Evolutionary conservation across 2,888 invertebrate species (phyloP), one percentile per base, ranked within the genome.

Genomic region (Lithosia quadra): DNA sequence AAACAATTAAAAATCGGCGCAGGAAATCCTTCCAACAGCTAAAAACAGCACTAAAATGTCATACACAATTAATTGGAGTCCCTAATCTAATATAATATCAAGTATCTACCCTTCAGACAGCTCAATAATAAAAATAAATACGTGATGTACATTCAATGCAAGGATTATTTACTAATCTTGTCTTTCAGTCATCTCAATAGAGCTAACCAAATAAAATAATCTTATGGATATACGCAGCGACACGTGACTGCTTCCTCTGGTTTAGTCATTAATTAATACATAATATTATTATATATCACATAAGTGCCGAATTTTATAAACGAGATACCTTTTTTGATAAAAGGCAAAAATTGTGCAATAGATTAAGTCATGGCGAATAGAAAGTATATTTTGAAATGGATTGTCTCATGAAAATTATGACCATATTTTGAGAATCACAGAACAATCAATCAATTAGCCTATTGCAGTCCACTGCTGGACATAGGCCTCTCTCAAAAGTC

Each of bases 151-250:
- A 69, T 72, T 72, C 74, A 74, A 77, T 77, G 59, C 60, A 71
- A 69, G 65, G 72, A 74, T 76, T 74, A 75, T 76, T 80, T 76
- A 67, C 71, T 72, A 68, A 67, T 69, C 63, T 71, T 76, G 77
- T 82, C 80, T 22, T 43, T 63, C 76, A 80, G 77, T 77, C 77
- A 80, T 75, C 78, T 79, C 71, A 80, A 82, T 78, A 69, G 71
- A 74, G 70, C 68, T 74, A 73, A 76, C 72, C 74, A 74, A 76
- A 74, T 72, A 66, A 64, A 75, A 79, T 75, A 71, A 74, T 43
- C 43, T 43, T 43, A 43, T 39, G 15, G 39, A 15, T 77, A 70
- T 74, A 71, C 69, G 34, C 65, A 56, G 53, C 18, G 24, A 28
- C 43, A 56, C 63, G 64, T 62, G 24, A 67, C 58, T 64, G 73